Conservation (phyloP, 2,797 vertebrate species). For the Lithobates sylvaticus region DNA sequence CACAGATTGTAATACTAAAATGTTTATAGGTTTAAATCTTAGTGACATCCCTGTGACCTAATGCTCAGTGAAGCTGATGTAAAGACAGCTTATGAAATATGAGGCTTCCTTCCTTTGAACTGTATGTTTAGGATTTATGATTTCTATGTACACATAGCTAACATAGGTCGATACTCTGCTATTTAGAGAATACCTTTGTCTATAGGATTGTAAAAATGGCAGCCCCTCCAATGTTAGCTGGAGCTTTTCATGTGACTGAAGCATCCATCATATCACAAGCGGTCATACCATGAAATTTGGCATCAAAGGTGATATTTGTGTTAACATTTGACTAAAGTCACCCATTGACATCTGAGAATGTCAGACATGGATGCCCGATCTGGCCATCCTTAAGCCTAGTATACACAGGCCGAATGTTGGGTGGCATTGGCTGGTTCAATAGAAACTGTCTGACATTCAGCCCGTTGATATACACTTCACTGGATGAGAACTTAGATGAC, state of each 20-base stretch:
- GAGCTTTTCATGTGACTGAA: too few species aligned
- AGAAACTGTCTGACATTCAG: too few species aligned
- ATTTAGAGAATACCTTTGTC: conserved; percentile 28
- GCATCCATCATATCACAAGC: background rate
- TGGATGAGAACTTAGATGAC: too few species aligned
- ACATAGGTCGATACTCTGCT: conserved; percentile 38
- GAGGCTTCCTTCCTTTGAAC: conserved; percentile 37
- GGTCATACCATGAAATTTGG: background rate
- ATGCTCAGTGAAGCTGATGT: conserved; percentile 21
- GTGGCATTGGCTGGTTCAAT: too few species aligned
- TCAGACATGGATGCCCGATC: too few species aligned
- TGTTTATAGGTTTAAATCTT: conserved; percentile 29
- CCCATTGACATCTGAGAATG: too few species aligned
- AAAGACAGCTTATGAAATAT: conserved; percentile 44
- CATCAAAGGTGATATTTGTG: background rate
- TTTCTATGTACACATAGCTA: conserved; percentile 32
- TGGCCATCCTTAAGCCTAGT: too few species aligned
- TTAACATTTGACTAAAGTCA: background rate
- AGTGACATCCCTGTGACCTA: conserved; percentile 28
- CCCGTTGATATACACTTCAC: too few species aligned
- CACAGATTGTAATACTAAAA: background rate
- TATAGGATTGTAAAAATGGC: conserved; percentile 17
- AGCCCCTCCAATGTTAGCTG: background rate
- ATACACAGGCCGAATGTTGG: too few species aligned
- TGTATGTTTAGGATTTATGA: conserved; percentile 38